Evolutionary conservation across 2,888 invertebrate species (phyloP), one percentile per base, ranked within the genome.

Genomic region (Palloptera scutellata): DNA sequence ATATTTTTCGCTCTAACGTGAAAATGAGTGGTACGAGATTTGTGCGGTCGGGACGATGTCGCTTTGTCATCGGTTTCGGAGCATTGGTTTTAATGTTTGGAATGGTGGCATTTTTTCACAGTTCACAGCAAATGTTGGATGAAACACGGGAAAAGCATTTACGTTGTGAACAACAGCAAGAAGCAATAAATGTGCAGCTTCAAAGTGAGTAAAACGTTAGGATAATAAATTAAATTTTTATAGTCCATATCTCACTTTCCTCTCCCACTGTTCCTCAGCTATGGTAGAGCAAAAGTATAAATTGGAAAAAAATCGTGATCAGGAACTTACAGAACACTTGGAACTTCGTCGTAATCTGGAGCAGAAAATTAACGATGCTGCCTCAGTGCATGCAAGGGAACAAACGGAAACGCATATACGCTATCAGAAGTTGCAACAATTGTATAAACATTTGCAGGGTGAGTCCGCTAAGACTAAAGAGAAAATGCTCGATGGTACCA

Each of bases 101-200:
- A 45, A 85, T 89, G 75, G 85, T 89, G 67, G 88, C 87, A 63
- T 86, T 88, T 74, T 89, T 88, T 75, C 89, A 88, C 77, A 88
- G 87, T 78, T 87, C 88, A 9, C 87, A 88, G 74, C 83, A 87
- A 57, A 87, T 89, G 79, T 80, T 89, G 53, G 88, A 88, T 60
- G 88, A 88, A 76, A 85, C 86, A 20, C 85, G 86, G 74, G 87
- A 86, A 74, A 82, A 86, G 52, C 86, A 86, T 71, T 82, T 86
- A 64, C 84, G 86, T 68, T 89, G 89, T 76, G 87, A 87, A 72
- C 88, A 88, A 71, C 88, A 88, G 73, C 87, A 89, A 73, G 89
- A 89, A 73, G 87, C 88, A 59, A 79, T 89, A 54, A 87, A 87
- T 54, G 86, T 87, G 59, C 87, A 89, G 74, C 77, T 89, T 69